phyloP scores from a whole-genome alignment of 1,140 invertebrate species.

The Drosophila sp. region DNA sequence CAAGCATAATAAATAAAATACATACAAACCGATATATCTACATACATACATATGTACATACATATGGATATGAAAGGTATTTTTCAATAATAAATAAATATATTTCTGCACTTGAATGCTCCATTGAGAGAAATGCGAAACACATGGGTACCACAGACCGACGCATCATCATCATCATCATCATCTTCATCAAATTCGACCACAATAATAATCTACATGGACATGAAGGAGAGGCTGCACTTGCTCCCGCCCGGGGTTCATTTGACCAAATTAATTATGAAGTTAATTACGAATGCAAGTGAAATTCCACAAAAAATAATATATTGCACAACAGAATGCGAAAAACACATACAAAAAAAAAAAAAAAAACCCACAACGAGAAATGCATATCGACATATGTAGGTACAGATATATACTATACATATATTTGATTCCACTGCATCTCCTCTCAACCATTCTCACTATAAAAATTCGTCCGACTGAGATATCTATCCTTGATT shows the following conservation, averaged over 20 bases:
- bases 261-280: conserved; percentile 65
- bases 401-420: background rate
- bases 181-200: conserved; percentile 1
- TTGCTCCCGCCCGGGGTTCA: conserved; percentile 36
- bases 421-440: too few species aligned
- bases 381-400: conserved; percentile 2
- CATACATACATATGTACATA: background rate
- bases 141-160: conserved; percentile 11
- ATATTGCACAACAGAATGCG: conserved; percentile 7
- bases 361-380: conserved; percentile 3
- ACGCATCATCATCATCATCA: background rate
- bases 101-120: conserved; percentile 18
- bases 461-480: too few species aligned
- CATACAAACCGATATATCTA: background rate
- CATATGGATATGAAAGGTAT: conserved; percentile 12
- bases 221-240: conserved; percentile 14
- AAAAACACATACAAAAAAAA: conserved; percentile 6
- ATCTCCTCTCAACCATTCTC: too few species aligned
- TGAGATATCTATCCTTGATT: too few species aligned
- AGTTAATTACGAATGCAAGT: conserved; percentile 58
- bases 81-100: conserved; percentile 21
- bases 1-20: background rate
- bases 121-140: conserved; percentile 20
- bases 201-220: conserved; percentile 13
- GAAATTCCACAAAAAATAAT: conserved; percentile 52